Evolutionary conservation across 2,113 vertebrate genomes (phyloP), one percentile per base, ranked within the genome.

Genomic region (Falcunculus frontatus): DNA sequence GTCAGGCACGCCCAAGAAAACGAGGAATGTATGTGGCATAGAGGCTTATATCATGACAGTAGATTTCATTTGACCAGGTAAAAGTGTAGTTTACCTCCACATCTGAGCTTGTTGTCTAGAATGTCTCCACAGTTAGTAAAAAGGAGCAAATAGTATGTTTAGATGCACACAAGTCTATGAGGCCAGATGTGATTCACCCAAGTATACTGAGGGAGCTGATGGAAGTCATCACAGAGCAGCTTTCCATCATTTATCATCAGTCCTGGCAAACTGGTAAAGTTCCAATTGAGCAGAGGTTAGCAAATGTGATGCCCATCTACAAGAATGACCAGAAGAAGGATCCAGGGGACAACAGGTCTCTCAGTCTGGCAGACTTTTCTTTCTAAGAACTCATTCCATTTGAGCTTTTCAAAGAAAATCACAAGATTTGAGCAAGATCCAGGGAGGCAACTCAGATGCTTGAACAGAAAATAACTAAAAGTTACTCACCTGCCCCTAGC

Each of bases 261-360:
- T 35, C 23, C 60, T 82, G 55, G n/a, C 8, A 82, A 70, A 30
- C 41, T 0, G 0, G 14, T 29, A 7, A 87, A 10, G 37, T 70
- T 32, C 16, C 13, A 4, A 8, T 3, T 25, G 16, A 13, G 46
- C 53, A 37, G 7, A 69, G 18, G 14, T 35, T 26, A 25, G 6
- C 3, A 47, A 81, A 39, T 7, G 12, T 53, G 46, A 13, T 1
- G 0, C 4, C 3, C 6, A 7, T 21, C 16, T 32, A 59, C 13
- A 41, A 55, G 52, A 49, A 86, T 4, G 6, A 6, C 19, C 7
- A n/a, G 72, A 67, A 65, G 11, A 21, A 84, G 8, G 9, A 62
- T 84, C 17, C 1, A 5, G 21, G 9, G 13, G 30, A 23, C 18
- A 74, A 27, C 6, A 84, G 15, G 2, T 4, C 33, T 76, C 4